Evolutionary conservation across 2,888 invertebrate genomes (phyloP), one percentile per base, ranked within the genome.

Genomic region (Andrena trimmerana): DNA sequence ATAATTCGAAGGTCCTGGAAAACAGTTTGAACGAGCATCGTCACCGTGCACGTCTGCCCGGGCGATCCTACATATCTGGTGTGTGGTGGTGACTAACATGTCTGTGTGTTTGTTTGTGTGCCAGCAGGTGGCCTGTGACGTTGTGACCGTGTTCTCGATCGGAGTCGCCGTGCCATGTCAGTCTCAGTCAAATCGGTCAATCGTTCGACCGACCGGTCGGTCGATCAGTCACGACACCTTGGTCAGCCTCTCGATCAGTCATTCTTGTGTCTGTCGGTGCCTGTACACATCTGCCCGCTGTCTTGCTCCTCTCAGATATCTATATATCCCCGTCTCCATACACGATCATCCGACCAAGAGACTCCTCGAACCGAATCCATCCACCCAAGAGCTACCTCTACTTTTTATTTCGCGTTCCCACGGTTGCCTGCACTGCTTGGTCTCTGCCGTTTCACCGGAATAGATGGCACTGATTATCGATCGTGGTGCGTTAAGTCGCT

Each of bases 71-170:
- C 69, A 88, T 89, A 89, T 90, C 89, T 90, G 90, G 88, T 89
- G 94, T 94, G 94, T 93, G 93, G 93, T 94, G 93, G 94, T 94
- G 94, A 94, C 94, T 94, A 94, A 94, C 94, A 89, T 93, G 93
- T 94, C 93, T 92, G 94, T 93, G 94, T 94, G 94, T 94, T 93
- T 94, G 92, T 94, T 94, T 93, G 93, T 94, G 94, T 94, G 94
- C 94, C 94, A 94, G 94, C 94, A 94, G 94, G 94, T 94, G 94
- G 94, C 94, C 94, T 94, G 94, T 94, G 94, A 94, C 94, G 93
- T 93, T 94, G 94, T 94, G 93, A 94, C 93, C 93, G 92, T 94
- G 92, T 94, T 92, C 91, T 92, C 92, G 90, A 93, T 92, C 93
- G 93, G 93, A 94, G 93, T 93, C 93, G 93, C 93, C 93, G 92